Evolutionary conservation across 2,113 vertebrate species (phyloP).

Genomic region (Oreotrochilus melanogaster): DNA sequence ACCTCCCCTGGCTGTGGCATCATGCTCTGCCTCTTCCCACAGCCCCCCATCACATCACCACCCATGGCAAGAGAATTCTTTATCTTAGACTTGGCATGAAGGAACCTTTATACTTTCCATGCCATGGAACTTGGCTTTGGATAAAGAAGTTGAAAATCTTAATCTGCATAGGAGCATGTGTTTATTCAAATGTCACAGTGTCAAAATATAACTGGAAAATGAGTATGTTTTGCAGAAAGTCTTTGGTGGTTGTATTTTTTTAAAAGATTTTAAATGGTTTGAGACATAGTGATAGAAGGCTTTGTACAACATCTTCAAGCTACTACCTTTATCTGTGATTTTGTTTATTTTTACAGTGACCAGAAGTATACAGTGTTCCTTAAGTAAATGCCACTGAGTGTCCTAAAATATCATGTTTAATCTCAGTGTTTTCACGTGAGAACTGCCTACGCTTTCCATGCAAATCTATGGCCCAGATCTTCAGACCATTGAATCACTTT

Average conservation of each 20-base stretch:
- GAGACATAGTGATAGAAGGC: neutral
- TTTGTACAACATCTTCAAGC: neutral
- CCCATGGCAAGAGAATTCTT: fast-evolving
- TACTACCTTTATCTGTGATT: fast-evolving
- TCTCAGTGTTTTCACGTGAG: neutral
- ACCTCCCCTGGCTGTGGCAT: fast-evolving
- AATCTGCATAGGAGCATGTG: fast-evolving
- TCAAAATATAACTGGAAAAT: neutral
- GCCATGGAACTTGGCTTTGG: neutral
- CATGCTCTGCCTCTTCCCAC: neutral
- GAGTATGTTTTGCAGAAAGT: neutral
- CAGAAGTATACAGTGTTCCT: neutral
- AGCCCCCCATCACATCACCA: neutral
- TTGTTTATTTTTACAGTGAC: neutral
- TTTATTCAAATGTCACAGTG: neutral
- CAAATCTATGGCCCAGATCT: neutral
- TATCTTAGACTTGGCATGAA: neutral
- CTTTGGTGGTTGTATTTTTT: neutral
- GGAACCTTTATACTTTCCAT: neutral
- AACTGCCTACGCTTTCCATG: neutral
- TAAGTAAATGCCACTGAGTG: neutral
- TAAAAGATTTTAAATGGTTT: neutral
- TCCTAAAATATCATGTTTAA: neutral
- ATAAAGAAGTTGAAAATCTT: neutral
- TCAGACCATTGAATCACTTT: neutral